phyloP scores from a whole-genome alignment of 2,888 invertebrate species.

The Atrina japonica region DNA sequence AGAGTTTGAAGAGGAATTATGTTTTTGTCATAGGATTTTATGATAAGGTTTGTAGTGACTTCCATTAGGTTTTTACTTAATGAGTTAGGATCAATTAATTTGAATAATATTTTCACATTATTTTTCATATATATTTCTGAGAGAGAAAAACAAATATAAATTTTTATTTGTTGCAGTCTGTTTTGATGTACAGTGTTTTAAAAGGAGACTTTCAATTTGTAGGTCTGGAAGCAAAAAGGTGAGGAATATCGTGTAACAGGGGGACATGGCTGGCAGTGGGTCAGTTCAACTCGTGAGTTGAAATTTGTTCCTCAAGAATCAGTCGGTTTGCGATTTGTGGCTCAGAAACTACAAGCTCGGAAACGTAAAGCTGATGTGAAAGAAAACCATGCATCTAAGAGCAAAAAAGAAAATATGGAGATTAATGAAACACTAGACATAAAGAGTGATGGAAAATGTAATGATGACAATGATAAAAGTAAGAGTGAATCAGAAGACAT shows the following conservation, averaged over 20 bases:
- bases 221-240: slow-evolving; percentile 95
- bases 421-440: slow-evolving; percentile 2
- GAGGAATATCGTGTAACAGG: slow-evolving; percentile 98
- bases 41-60: too few species aligned
- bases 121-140: too few species aligned
- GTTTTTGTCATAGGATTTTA: too few species aligned
- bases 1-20: too few species aligned
- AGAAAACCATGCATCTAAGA: slow-evolving; percentile 12
- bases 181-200: too few species aligned
- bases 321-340: slow-evolving; percentile 84
- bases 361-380: slow-evolving; percentile 45
- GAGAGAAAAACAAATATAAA: too few species aligned
- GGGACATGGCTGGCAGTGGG: slow-evolving; percentile 92
- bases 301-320: slow-evolving; percentile 83
- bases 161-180: too few species aligned
- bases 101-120: too few species aligned
- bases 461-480: too few species aligned
- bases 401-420: slow-evolving; percentile 8
- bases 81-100: too few species aligned
- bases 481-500: background rate
- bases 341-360: slow-evolving; percentile 66
- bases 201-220: slow-evolving; percentile 16
- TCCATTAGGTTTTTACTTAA: too few species aligned
- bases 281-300: slow-evolving; percentile 82
- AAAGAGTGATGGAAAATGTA: background rate